These are phyloP conservation scores for Polydrusus tereticollis DNA, from an alignment of 2,888 invertebrate species.

Conservation along the genomic window DNA sequence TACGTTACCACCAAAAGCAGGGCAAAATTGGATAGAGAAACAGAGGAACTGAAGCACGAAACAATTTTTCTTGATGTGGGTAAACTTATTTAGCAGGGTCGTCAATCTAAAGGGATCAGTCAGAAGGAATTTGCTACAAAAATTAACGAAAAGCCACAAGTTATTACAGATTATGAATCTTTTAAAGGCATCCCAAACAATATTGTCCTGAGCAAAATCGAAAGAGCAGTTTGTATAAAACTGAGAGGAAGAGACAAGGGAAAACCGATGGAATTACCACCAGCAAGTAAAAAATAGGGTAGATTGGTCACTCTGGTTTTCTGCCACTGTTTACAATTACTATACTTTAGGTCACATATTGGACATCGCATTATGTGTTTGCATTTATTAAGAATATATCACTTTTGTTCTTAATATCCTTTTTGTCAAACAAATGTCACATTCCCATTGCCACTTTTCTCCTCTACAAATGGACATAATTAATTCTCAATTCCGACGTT, in stretches of 20 bases:
- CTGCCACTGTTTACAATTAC: conserved; percentile 6
- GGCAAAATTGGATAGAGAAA: conserved; percentile 97
- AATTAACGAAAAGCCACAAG: conserved; percentile 98
- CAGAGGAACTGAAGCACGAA: conserved; percentile 97
- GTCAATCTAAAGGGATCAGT: conserved; percentile 92
- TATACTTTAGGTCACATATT: conserved; percentile 18
- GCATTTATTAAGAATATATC: conserved; percentile 23
- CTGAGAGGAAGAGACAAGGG: conserved; percentile 97
- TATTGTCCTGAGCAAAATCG: conserved; percentile 94
- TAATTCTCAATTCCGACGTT: too few relatives aligned
- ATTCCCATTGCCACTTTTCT: too few relatives aligned
- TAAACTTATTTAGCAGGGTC: conserved; percentile 94
- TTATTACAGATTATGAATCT: conserved; percentile 96
- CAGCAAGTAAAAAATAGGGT: conserved; percentile 76
- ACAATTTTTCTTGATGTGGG: conserved; percentile 89
- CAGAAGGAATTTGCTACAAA: conserved; percentile 99
- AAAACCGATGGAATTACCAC: conserved; percentile 76
- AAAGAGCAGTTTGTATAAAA: conserved; percentile 93
- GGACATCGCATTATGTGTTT: conserved; percentile 58
- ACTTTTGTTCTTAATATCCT: conserved; percentile 9
- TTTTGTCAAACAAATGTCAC: too few relatives aligned
- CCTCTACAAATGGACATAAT: too few relatives aligned
- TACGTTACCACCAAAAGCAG: conserved; percentile 97
- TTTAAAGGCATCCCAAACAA: conserved; percentile 99
- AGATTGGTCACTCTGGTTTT: not conserved